A percentile compares a stretch with the other conserved stretches of the same genome.
Conservation (phyloP, 2,113 vertebrate species). For the Sardina pilchardus region DNA sequence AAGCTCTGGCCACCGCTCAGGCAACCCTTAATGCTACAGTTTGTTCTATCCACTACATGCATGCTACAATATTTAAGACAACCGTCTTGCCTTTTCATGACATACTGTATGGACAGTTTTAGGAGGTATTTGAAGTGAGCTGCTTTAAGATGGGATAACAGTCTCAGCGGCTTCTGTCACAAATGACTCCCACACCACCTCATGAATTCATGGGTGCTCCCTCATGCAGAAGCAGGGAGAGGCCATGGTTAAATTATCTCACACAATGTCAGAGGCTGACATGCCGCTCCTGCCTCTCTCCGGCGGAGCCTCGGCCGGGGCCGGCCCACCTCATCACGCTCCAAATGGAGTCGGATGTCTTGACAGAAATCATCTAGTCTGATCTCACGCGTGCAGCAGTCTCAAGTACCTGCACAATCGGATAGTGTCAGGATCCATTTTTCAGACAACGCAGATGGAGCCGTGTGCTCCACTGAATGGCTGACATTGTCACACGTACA, state of each 20-base stretch:
- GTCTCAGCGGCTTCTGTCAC: not conserved
- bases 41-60: not conserved
- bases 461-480: not conserved
- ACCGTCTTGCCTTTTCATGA: not conserved
- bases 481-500: not conserved
- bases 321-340: not conserved
- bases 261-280: not conserved
- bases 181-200: not conserved
- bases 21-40: not conserved
- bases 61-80: not conserved
- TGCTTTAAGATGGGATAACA: not conserved
- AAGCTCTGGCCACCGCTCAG: not conserved
- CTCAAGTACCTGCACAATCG: not conserved
- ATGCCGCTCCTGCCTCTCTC: not conserved
- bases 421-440: not conserved
- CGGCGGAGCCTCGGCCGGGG: not conserved
- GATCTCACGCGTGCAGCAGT: not conserved
- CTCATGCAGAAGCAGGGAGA: not conserved
- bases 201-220: not conserved
- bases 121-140: not conserved
- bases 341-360: not conserved
- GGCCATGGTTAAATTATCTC: not conserved
- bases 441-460: not conserved
- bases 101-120: not conserved
- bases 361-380: not conserved